Conservation (phyloP, 2,113 vertebrate genomes). For the Rhadina sibilatrix region DNA sequence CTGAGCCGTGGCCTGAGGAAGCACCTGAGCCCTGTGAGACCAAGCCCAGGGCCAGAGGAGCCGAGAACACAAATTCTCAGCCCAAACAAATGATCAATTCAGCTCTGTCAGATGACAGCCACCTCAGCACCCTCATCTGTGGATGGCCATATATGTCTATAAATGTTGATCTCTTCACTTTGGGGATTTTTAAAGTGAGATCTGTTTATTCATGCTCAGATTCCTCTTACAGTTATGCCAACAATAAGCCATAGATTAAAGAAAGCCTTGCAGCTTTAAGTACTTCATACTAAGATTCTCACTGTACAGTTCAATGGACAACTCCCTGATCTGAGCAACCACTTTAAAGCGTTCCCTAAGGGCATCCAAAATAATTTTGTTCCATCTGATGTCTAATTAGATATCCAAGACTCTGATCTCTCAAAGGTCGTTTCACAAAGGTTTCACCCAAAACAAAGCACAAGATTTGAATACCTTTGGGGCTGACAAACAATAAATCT, state of each 20-base stretch:
- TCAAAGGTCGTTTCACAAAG: slow-evolving; percentile 26
- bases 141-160: not conserved
- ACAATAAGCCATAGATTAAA: slow-evolving; percentile 53
- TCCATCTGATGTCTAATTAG: slow-evolving; percentile 34
- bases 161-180: slow-evolving; percentile 4
- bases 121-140: not conserved
- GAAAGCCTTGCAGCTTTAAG: slow-evolving; percentile 26
- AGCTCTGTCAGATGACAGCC: not conserved
- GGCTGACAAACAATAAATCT: slow-evolving; percentile 31
- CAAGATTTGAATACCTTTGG: not conserved
- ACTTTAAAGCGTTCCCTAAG: slow-evolving; percentile 58
- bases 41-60: not conserved
- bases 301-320: slow-evolving; percentile 40
- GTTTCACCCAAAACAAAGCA: slow-evolving; percentile 54
- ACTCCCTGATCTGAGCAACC: slow-evolving; percentile 53
- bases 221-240: slow-evolving; percentile 55
- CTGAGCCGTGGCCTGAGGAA: not conserved
- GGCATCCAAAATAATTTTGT: slow-evolving; percentile 52
- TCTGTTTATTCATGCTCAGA: slow-evolving; percentile 41
- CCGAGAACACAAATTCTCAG: not conserved
- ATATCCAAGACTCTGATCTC: slow-evolving; percentile 48
- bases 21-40: fast-evolving
- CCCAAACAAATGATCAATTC: slow-evolving; percentile 2
- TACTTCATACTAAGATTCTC: not conserved
- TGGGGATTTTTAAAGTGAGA: slow-evolving; percentile 33